Base-by-base conservation (phyloP, 1,140 invertebrate genomes). In the Heliothis subflexa region DNA sequence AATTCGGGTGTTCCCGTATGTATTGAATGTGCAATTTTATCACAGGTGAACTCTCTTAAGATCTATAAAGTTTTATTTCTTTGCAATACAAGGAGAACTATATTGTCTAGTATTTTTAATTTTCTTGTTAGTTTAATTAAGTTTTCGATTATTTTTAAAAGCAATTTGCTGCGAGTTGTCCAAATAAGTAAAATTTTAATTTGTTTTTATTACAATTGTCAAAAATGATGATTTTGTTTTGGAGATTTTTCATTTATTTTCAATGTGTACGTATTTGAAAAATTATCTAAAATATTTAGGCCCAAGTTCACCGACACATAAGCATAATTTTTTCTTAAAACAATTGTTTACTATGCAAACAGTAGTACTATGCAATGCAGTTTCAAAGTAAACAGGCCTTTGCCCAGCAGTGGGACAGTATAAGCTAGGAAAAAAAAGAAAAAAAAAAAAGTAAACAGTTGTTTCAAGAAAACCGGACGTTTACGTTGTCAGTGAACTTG, bases 71-170 rank as follows among this genome's bases (percentile, higher is more conserved):
- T n/a, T 70, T 71, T 71, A 7, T n/a, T 71, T 49, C 5, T 55
- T 71, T 11, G 54, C 7, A 71, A 33, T 52, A 14, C 16, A 28
- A 68, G 28, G 18, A 68, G 55, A 47, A 13, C 18, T 28, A 45
- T 13, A 25, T 25, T 13, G 16, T 13, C 7, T 61, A n/a, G 71
- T 28, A 49, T 28, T 59, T 14, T 3, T 49, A 49, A 74, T 47
- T 59, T 61, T 74, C 55, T 61, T 57, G 40, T 71, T 54, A 55
- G 50, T 54, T 55, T 71, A 71, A 71, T 55, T 54, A 55, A 33
- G 18, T 71, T 71, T 45, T 45, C 25, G 21, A n/a, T 40, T 28
- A 33, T 66, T 45, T 25, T 71, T 3, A 14, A 40, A 25, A 13
- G 25, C 16, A 21, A 16, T 33, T 12, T 54, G 49, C 21, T 0